phyloP scores from a whole-genome alignment of 2,888 invertebrate genomes.

The Athalia circularis region DNA sequence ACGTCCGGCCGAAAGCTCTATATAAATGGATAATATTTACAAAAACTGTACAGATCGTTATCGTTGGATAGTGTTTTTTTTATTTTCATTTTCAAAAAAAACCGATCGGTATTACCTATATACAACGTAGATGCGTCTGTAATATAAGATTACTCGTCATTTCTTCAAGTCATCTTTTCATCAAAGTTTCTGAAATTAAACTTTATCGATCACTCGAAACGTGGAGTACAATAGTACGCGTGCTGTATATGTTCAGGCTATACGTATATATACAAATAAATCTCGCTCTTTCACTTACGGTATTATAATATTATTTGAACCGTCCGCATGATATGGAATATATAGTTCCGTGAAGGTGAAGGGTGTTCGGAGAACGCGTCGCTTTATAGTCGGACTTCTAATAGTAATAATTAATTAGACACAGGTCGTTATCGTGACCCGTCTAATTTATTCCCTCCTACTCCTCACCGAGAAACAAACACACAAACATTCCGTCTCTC shows the following conservation, averaged over 20 bases:
- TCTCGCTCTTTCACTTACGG: conserved; percentile 4
- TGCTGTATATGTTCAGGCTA: too few relatives aligned
- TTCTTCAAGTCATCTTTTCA: background rate
- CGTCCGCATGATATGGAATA: background rate
- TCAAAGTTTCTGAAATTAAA: conserved; percentile 4
- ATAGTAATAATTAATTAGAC: conserved; percentile 16
- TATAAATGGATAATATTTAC: too few relatives aligned
- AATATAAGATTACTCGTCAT: too few relatives aligned
- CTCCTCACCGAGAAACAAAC: conserved; percentile 3
- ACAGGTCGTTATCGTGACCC: conserved; percentile 27
- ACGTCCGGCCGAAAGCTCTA: too few relatives aligned
- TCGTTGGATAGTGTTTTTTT: too few relatives aligned
- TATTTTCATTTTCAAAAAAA: too few relatives aligned
- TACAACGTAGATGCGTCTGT: too few relatives aligned
- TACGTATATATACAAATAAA: background rate
- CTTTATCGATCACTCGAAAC: background rate
- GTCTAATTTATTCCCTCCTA: conserved; percentile 5
- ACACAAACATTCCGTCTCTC: conserved; percentile 7
- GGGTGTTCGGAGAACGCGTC: background rate
- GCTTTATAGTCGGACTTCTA: background rate
- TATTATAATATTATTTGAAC: background rate
- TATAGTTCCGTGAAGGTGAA: background rate
- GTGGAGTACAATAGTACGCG: background rate
- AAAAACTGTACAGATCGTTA: too few relatives aligned
- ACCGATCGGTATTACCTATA: too few relatives aligned